Evolutionary conservation across 2,113 vertebrate species (phyloP).

Genomic region (Aspiorhynchus laticeps): DNA sequence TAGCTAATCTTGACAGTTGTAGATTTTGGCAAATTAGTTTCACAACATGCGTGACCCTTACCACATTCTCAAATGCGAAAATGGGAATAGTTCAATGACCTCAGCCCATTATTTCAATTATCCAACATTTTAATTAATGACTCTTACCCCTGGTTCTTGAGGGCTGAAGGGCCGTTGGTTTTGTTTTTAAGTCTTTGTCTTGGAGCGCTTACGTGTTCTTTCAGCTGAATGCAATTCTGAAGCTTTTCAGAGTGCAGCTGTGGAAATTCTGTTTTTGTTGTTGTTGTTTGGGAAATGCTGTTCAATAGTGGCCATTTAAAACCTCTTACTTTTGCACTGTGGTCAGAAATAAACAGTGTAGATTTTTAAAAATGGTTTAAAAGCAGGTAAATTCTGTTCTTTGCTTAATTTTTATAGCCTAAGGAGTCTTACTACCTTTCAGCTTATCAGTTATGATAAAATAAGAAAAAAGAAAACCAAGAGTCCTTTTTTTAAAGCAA

Average conservation of each 20-base stretch:
- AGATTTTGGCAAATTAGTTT: constrained; percentile 23
- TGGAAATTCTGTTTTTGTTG: background rate
- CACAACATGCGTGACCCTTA: background rate
- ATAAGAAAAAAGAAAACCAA: too few relatives aligned
- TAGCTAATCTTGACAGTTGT: background rate
- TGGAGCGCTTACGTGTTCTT: background rate
- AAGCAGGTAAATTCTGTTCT: background rate
- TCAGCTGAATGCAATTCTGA: background rate
- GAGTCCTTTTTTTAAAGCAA: too few relatives aligned
- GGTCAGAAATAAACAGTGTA: background rate
- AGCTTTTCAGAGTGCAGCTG: constrained; percentile 6
- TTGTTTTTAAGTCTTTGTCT: constrained; percentile 34
- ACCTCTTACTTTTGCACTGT: background rate
- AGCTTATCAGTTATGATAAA: background rate
- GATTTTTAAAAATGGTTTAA: background rate
- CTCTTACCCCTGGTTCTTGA: constrained; percentile 17
- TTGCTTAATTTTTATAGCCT: constrained; percentile 1
- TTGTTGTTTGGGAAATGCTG: background rate
- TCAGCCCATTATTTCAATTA: background rate
- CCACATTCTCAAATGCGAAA: background rate
- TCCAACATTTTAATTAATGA: constrained; percentile 21
- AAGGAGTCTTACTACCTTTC: background rate
- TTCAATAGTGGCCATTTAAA: constrained; percentile 33
- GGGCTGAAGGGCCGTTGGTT: background rate
- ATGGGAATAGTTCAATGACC: background rate